phyloP scores from a whole-genome alignment of 2,797 vertebrate species.

The Tamandua tetradactyla region DNA sequence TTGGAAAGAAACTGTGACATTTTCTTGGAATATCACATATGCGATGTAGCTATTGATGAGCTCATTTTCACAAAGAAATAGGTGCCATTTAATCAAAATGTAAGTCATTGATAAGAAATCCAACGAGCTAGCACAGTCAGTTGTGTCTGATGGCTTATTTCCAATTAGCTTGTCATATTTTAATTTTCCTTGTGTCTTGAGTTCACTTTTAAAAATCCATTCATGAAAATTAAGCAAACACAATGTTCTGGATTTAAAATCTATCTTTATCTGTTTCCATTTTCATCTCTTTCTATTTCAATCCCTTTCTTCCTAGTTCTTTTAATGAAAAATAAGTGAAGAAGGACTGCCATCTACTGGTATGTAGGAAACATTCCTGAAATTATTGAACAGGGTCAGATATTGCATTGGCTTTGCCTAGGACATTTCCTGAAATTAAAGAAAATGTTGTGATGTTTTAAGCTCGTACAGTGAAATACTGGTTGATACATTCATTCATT shows the following conservation, averaged over 20 bases:
- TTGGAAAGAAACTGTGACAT: not conserved
- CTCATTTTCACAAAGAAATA: conserved; percentile 64
- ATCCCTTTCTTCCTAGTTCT: not conserved
- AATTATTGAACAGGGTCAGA: not conserved
- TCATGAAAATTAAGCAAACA: conserved; percentile 71
- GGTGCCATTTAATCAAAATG: conserved; percentile 76
- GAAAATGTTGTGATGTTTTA: conserved; percentile 11
- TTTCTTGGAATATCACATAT: conserved; percentile 12
- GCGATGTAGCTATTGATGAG: not conserved
- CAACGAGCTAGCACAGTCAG: conserved; percentile 79
- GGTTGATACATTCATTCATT: conserved; percentile 36
- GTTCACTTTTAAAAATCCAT: conserved; percentile 77
- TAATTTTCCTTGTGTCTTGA: conserved; percentile 78
- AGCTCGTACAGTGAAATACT: not conserved
- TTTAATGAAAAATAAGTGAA: conserved; percentile 46
- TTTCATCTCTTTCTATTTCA: conserved; percentile 20
- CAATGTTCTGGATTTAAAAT: conserved; percentile 46
- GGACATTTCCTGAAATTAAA: not conserved
- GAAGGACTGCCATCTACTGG: conserved; percentile 84
- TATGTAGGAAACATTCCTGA: not conserved
- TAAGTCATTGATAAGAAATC: conserved; percentile 78
- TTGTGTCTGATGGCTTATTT: conserved; percentile 75
- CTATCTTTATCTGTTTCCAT: conserved; percentile 40
- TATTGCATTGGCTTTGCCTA: not conserved
- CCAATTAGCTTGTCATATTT: conserved; percentile 79